Base-by-base conservation (phyloP, 2,113 vertebrate species). In the Callocephalon fimbriatum region DNA sequence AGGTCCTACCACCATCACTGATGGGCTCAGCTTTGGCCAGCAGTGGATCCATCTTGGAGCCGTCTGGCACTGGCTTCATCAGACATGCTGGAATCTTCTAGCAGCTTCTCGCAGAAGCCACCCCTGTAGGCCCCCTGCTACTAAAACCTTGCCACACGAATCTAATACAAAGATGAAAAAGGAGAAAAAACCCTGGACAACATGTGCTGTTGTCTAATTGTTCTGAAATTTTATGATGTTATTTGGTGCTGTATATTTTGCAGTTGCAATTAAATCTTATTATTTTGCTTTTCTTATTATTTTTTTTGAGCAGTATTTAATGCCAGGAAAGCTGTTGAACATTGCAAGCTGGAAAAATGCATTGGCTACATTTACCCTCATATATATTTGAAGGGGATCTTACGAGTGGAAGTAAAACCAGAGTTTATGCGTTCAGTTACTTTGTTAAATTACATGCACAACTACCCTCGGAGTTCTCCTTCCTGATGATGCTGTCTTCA, bases 401-500 rank as follows among this genome's bases (percentile, higher is more conserved):
- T 58, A 54, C 11, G 38, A 50, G n/a, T 50, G 23, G 32, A 74
- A 86, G 18, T 74, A 47, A 74, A 92, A 71, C 3, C 20, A 40
- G 21, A 65, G 25, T 82, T 92, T 62, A 29, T 83, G 51, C 47
- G 15, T 58, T 79, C 27, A 54, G 40, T 83, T 86, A 37, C 68
- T 82, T 81, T 26, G 58, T 65, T 91, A 88, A 91, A 96, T 96
- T 91, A 48, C 79, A 94, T 63, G 70, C 74, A 42, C 71, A 95
- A 26, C 12, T 91, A 70, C 53, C 35, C 75, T 75, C 71, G 59
- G 88, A 95, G 95, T 94, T 96, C 94, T 94, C 65, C 42, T 88
- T 92, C 67, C 42, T 86, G 81, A 84, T 95, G 88, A 80, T 96
- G 63, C 62, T 85, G 91, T 96, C 92, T 91, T 93, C 78, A 51